Evolutionary conservation across 2,888 invertebrate species (phyloP), one percentile per base, ranked within the genome.

Genomic region (Eupeodes latifasciatus): DNA sequence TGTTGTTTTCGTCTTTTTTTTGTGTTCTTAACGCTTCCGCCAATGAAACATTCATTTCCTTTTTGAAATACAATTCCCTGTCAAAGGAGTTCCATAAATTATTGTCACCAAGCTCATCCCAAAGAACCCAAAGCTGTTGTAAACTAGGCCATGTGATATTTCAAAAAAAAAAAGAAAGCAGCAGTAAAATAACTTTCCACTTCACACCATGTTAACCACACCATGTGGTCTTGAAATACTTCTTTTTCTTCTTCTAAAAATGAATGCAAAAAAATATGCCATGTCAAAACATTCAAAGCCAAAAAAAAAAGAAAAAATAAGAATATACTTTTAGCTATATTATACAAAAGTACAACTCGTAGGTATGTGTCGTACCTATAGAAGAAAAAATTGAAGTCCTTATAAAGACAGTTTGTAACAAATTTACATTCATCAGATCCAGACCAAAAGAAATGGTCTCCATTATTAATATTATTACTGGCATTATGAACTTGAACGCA

Each of bases 401-500:
- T 76, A 80, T 76, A 80, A 88, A 85, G 85, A 88, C 75, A 88
- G 66, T 81, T 85, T 78, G 69, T 81, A 85, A 88, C 88, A 88
- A 88, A 88, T 88, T 88, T 88, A 81, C 88, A 88, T 85, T 81
- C 81, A 88, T 88, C 88, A 84, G 87, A 87, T 80, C 61, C 83
- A 82, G 66, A 66, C 72, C 71, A 72, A 64, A 76, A 49, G 85
- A n/a, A 88, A 88, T 75, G 81, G 81, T 64, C 67, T 81, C 81
- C 85, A 88, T 88, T 88, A 88, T 88, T 84, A 88, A 84, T 84
- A 84, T 84, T 81, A 88, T 88, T 88, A 88, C 88, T 78, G 78
- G 77, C 78, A 88, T 88, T 85, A 85, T 81, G 88, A 88, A 88
- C 88, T 84, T 57, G 85, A 74, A 85, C 62, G 78, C 74, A 75